Percentiles rank a stretch among this genome's conserved stretches.
These are phyloP conservation scores for Karalla daura DNA, from an alignment of 2,797 vertebrate genomes.

Conservation along the genomic window DNA sequence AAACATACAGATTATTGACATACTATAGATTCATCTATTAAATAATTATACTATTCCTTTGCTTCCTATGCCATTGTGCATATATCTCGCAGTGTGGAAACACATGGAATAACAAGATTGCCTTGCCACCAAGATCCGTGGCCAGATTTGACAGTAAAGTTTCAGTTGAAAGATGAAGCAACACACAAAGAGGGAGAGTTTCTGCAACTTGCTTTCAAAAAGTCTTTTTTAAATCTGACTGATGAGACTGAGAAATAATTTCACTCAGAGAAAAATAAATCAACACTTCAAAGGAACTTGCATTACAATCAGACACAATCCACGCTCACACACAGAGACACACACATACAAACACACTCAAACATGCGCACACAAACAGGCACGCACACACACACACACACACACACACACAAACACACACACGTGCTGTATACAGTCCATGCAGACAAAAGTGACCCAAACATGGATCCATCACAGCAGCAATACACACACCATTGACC, in stretches of 20 bases:
- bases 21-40: too few species aligned
- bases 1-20: too few species aligned
- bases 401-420: constrained; percentile 17
- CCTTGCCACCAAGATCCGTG: too few species aligned
- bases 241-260: constrained; percentile 11
- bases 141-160: too few species aligned
- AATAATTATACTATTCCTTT: too few species aligned
- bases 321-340: background rate
- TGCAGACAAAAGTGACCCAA: too few species aligned
- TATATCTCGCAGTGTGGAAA: too few species aligned
- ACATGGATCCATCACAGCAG: constrained; percentile 37
- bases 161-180: background rate
- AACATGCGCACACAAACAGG: background rate
- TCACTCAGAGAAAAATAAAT: constrained; percentile 19
- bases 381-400: background rate
- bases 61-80: too few species aligned
- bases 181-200: background rate
- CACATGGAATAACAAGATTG: too few species aligned
- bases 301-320: constrained; percentile 23
- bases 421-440: too few species aligned
- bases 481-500: constrained; percentile 51
- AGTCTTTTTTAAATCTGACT: background rate
- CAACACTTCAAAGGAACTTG: constrained; percentile 29
- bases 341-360: background rate
- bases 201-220: background rate